Evolutionary conservation across 1,140 invertebrate genomes (phyloP).

Genomic region (Phortica variegata): DNA sequence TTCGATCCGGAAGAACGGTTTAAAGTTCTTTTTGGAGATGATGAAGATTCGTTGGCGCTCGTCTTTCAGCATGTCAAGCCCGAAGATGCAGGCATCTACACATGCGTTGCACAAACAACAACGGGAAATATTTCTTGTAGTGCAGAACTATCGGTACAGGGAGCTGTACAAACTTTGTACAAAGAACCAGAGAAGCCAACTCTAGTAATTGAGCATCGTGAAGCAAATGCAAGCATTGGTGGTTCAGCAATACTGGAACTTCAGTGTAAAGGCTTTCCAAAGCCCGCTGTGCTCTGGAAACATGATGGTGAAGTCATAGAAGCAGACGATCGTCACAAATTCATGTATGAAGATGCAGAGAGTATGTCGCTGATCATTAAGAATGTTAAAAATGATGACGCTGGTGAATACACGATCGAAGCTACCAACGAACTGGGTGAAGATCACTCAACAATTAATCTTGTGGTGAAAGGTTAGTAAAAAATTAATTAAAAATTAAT

Average conservation of each 20-base stretch:
- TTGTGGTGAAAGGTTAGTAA: slow-evolving; percentile 69
- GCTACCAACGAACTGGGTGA: slow-evolving; percentile 89
- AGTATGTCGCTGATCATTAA: slow-evolving; percentile 88
- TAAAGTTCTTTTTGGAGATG: slow-evolving; percentile 88
- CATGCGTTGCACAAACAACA: slow-evolving; percentile 89
- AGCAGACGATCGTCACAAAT: slow-evolving; percentile 76
- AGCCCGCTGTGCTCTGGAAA: slow-evolving; percentile 86
- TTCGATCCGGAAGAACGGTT: slow-evolving; percentile 92
- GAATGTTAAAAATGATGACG: slow-evolving; percentile 78
- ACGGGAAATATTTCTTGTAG: slow-evolving; percentile 91
- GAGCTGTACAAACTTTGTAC: slow-evolving; percentile 76
- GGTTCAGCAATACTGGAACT: slow-evolving; percentile 94
- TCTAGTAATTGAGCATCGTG: slow-evolving; percentile 72
- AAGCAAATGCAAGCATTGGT: slow-evolving; percentile 75
- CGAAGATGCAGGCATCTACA: slow-evolving; percentile 91
- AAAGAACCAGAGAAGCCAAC: slow-evolving; percentile 79
- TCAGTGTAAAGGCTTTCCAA: slow-evolving; percentile 90
- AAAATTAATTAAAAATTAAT: background rate
- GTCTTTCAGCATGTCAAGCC: slow-evolving; percentile 92
- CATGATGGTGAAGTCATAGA: slow-evolving; percentile 82
- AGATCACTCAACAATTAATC: slow-evolving; percentile 71
- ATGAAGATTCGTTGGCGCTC: slow-evolving; percentile 87
- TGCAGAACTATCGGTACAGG: slow-evolving; percentile 89
- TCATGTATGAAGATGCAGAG: slow-evolving; percentile 92
- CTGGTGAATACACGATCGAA: slow-evolving; percentile 79